phyloP scores from a whole-genome alignment of 2,113 vertebrate species.

The Spilogale gracilis region DNA sequence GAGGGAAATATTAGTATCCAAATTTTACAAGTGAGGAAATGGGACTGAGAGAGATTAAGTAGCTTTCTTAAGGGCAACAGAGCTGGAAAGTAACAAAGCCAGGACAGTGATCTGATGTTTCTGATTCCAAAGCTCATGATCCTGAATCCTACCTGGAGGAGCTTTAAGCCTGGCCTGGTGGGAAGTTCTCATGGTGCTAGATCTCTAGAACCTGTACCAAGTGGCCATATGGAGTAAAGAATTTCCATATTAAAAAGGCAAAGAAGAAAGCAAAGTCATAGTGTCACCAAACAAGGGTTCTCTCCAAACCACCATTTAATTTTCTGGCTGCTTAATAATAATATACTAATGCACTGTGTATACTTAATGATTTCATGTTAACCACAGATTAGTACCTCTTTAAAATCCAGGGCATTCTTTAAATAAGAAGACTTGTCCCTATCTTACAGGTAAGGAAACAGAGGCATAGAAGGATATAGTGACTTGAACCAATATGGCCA shows the following conservation, averaged over 20 bases:
- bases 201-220: neutral
- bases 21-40: constrained; percentile 52
- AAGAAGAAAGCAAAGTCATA: neutral
- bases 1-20: neutral
- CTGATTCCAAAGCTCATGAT: neutral
- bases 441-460: neutral
- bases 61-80: neutral
- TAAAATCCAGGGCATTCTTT: neutral
- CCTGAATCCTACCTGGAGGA: neutral
- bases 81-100: neutral
- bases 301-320: neutral
- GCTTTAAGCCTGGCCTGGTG: neutral
- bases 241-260: neutral
- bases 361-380: neutral
- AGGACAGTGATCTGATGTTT: neutral
- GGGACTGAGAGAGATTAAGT: neutral
- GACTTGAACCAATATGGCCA: neutral
- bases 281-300: neutral
- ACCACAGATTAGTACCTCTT: neutral
- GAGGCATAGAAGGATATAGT: neutral
- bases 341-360: neutral
- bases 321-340: neutral
- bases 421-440: neutral
- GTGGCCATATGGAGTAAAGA: neutral
- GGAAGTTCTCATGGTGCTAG: neutral